These are phyloP conservation scores for Talpa occidentalis DNA, from an alignment of 2,113 vertebrate genomes.

Conservation along the genomic window DNA sequence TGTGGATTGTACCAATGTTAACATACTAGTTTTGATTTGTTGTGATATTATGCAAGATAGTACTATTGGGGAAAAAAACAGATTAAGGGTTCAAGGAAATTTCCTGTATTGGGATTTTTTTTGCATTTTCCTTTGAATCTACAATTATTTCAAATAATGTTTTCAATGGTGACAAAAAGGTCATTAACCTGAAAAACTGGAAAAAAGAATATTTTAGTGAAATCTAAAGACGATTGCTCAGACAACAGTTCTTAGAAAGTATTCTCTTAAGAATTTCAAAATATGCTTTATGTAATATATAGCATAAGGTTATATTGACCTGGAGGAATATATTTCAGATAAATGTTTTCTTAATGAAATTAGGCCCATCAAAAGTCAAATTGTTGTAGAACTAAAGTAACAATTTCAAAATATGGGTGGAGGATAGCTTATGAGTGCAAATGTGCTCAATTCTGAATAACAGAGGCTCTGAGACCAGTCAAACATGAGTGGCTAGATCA, in stretches of 20 bases:
- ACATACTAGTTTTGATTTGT: background rate
- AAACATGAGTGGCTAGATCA: background rate
- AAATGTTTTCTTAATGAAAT: slow-evolving; percentile 20
- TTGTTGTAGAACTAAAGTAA: slow-evolving; percentile 20
- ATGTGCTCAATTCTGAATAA: background rate
- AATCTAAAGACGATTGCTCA: slow-evolving; percentile 36
- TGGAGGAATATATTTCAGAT: background rate
- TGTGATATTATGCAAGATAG: background rate
- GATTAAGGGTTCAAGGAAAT: background rate
- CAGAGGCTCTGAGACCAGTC: background rate
- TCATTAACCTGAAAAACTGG: background rate
- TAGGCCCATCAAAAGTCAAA: background rate
- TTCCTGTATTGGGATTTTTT: background rate
- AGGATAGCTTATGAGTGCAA: background rate
- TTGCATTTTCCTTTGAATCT: background rate
- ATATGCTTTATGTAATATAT: background rate
- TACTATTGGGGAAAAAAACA: background rate
- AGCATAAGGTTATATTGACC: background rate
- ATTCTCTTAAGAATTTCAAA: slow-evolving; percentile 25
- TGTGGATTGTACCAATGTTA: background rate
- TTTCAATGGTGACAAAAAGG: background rate
- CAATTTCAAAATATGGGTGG: background rate
- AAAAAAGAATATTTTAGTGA: background rate
- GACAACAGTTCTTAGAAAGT: background rate
- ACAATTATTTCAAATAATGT: slow-evolving; percentile 5